phyloP scores from a whole-genome alignment of 2,113 vertebrate species.

The Crotalus horridus region DNA sequence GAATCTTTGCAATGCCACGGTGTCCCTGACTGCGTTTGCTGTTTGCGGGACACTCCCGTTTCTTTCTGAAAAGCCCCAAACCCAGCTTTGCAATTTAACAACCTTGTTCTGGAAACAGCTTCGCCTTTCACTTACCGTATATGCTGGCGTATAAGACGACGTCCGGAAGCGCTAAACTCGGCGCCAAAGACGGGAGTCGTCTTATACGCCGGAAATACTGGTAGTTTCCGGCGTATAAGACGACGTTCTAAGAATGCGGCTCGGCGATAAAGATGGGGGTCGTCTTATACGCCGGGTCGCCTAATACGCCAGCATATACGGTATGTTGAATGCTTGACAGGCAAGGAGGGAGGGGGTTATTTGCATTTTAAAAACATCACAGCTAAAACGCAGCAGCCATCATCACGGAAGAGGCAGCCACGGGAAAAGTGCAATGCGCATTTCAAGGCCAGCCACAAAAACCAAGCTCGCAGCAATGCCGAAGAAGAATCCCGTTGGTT shows the following conservation, averaged over 20 bases:
- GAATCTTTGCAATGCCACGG: neutral
- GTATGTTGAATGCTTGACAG: neutral
- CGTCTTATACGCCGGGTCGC: no score
- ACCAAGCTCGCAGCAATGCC: neutral
- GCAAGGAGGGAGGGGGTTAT: fast-evolving
- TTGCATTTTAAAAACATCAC: neutral
- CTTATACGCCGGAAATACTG: no score
- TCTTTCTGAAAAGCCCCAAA: neutral
- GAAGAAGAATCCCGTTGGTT: neutral
- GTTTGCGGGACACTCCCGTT: fast-evolving
- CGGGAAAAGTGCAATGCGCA: no score
- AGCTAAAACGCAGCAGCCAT: neutral
- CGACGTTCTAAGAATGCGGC: no score
- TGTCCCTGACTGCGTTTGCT: no score
- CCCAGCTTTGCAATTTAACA: neutral
- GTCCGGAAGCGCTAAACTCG: no score
- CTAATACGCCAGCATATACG: no score
- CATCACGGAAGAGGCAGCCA: neutral
- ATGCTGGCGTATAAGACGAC: no score
- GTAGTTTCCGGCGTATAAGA: no score
- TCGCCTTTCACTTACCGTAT: neutral
- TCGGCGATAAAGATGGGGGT: no score
- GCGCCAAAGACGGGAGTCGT: no score
- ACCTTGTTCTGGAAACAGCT: neutral
- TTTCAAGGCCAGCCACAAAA: neutral